phyloP scores from a whole-genome alignment of 2,113 vertebrate species.

The Pangasianodon gigas region DNA sequence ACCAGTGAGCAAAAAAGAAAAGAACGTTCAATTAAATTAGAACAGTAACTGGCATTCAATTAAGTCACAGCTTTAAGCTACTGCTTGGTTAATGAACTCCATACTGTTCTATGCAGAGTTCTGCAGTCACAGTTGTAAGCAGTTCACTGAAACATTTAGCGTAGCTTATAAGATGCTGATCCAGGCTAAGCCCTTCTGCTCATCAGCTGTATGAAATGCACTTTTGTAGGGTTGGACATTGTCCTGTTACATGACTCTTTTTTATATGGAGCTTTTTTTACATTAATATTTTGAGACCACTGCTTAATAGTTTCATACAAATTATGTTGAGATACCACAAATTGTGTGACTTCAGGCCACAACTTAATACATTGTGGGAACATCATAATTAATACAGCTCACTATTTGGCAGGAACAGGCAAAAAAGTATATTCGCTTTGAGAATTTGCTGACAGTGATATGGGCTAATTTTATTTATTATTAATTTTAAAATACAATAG shows the following conservation, averaged over 20 bases:
- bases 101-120: background rate
- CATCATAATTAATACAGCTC: background rate
- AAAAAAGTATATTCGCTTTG: background rate
- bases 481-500: background rate
- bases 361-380: background rate
- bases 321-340: background rate
- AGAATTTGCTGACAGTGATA: background rate
- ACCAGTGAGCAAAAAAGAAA: conserved; percentile 15
- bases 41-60: background rate
- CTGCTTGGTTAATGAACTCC: conserved; percentile 3
- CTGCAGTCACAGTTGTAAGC: background rate
- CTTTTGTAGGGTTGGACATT: background rate
- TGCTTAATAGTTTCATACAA: background rate
- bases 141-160: background rate
- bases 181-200: background rate
- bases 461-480: background rate
- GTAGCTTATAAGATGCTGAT: background rate
- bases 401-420: background rate
- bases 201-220: background rate
- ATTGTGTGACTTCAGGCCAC: background rate
- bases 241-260: background rate
- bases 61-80: conserved; percentile 6
- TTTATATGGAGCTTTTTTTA: background rate
- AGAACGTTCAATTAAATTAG: conserved; percentile 26
- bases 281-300: background rate